Evolutionary conservation across 2,113 vertebrate species (phyloP).

Genomic region (Catharus fuscescens): DNA sequence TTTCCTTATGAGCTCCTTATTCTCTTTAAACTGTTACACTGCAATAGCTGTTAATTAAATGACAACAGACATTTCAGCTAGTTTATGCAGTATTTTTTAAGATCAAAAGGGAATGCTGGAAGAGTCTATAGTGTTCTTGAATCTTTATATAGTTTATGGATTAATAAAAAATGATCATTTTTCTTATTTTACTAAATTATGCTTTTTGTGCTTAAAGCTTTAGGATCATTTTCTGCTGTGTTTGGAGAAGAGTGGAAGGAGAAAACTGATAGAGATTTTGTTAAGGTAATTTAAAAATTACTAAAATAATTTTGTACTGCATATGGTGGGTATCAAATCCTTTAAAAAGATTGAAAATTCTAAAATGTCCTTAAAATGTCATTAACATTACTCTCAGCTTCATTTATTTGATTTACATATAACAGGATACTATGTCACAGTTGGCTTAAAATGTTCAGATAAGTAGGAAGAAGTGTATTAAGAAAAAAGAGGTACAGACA

Average conservation of each 20-base stretch:
- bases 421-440: not conserved
- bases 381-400: not conserved
- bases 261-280: slow-evolving; percentile 97
- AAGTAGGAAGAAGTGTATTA: not conserved
- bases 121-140: not conserved
- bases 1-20: not conserved
- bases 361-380: not conserved
- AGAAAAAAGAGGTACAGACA: not conserved
- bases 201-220: slow-evolving; percentile 80
- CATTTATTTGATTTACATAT: slow-evolving; percentile 4
- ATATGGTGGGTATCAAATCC: not conserved
- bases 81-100: not conserved
- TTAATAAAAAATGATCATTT: slow-evolving; percentile 11
- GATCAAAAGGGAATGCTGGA: not conserved
- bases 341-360: not conserved
- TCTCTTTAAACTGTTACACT: not conserved
- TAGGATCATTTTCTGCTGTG: slow-evolving; percentile 96
- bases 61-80: not conserved
- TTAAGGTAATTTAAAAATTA: slow-evolving; percentile 85
- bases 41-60: not conserved
- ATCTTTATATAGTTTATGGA: not conserved
- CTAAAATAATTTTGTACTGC: not conserved
- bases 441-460: not conserved
- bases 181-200: slow-evolving; percentile 38
- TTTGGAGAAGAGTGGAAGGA: slow-evolving; percentile 98